Evolutionary conservation across 2,888 invertebrate species (phyloP), one percentile per base, ranked within the genome.

Genomic region (Orthosia incerta): DNA sequence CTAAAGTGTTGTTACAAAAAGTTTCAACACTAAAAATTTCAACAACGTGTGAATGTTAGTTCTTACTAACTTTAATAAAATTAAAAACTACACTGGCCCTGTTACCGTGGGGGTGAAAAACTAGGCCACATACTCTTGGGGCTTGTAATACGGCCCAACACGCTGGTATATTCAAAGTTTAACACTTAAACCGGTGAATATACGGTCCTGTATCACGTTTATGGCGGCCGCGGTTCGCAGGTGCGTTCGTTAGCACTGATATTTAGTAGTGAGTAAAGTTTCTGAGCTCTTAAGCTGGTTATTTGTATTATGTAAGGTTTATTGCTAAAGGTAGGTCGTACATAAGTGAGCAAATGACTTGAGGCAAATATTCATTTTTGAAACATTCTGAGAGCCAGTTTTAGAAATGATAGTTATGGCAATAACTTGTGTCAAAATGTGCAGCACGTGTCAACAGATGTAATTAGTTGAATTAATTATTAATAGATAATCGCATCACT

Each of bases 81-180:
- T 87, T 85, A 85, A 87, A 89, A 88, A 83, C 78, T 79, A 75
- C 56, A 74, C 68, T 67, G 61, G 55, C 20, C 61, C 57, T 82
- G 84, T 80, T 83, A 82, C 80, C 74, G 71, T 50, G 26, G 55
- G 60, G 71, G 64, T 83, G 71, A 80, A 84, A 84, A 89, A 89
- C 82, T 89, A 82, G 89, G 88, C 72, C 87, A 82, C 80, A 86
- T 79, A 71, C 76, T 79, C 82, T 74, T 26, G 74, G 67, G 79
- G 80, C 62, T 71, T 63, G 67, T 78, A 80, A 84, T 80, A 80
- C 76, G 76, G 80, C 68, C 85, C 74, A 60, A 84, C 85, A 81
- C 76, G 74, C 80, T 73, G 53, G 79, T 76, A 82, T 82, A 83
- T 83, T 83, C 87, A 82, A 88, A 87, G 84, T 90, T 89, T 87